Base-by-base conservation (phyloP, 2,888 invertebrate genomes). In the Cephus nigrinus region DNA sequence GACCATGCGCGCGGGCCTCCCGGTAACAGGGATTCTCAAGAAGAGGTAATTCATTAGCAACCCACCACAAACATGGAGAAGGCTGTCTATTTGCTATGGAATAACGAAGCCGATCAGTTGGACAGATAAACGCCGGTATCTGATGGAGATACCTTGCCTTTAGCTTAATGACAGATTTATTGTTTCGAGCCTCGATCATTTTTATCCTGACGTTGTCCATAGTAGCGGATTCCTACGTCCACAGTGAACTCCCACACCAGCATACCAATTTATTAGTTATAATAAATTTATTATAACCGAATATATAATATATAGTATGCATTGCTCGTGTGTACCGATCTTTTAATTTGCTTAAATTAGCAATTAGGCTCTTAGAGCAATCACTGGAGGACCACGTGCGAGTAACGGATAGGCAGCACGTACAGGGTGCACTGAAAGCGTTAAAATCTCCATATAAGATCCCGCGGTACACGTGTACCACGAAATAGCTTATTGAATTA, bases 61-160 rank as follows among this genome's bases (percentile, higher is more conserved):
- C 36, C 74, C 35, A 74, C 34, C 74, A 30, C 30, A 33, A n/a
- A 79, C 79, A 75, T 77, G 81, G 79, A 80, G 55, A 23, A 55
- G 78, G 69, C 75, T 76, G 78, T 81, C 81, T 74, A 78, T 79
- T 77, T 36, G 40, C 80, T 68, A 76, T 80, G 79, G 76, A 74
- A 78, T 82, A 78, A 82, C 81, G 69, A 78, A 82, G 80, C 80
- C 79, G 82, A 84, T 84, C 80, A 77, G 76, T 80, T 79, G 78
- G 80, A 71, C 75, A 76, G 80, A 80, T 82, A 82, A 83, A 82
- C 79, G 78, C 35, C 73, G 75, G 76, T 80, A 80, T 82, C 75
- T 75, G 74, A 73, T 72, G 74, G 75, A 80, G 78, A 80, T 81
- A 81, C 69, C 78, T 80, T 55, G 1, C 55, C 55, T 55, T 55